Conservation (phyloP, 2,888 invertebrate genomes). For the Petrophora chlorosata region DNA sequence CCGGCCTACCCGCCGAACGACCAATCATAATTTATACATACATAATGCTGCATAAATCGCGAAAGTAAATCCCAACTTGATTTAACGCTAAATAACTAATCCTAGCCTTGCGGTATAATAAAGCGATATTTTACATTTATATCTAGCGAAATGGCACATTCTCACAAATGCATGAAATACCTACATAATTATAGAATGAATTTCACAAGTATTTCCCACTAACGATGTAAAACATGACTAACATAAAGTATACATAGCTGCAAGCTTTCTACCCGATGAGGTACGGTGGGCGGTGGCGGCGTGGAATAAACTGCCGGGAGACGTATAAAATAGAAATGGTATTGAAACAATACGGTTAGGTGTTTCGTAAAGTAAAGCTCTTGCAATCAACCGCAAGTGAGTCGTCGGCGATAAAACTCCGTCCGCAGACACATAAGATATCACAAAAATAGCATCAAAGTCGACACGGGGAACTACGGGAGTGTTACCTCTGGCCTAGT, state of each 20-base stretch:
- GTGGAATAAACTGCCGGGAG: conserved; percentile 13
- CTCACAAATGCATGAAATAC: conserved; percentile 50
- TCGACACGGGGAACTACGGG: conserved; percentile 54
- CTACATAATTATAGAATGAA: conserved; percentile 35
- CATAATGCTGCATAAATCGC: conserved; percentile 65
- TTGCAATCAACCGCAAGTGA: conserved; percentile 57
- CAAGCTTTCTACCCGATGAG: conserved; percentile 24
- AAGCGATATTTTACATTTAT: conserved; percentile 54
- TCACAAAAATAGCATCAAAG: conserved; percentile 76
- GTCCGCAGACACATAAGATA: conserved; percentile 67
- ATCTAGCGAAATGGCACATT: conserved; percentile 52
- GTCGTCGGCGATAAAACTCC: conserved; percentile 60
- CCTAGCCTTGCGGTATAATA: conserved; percentile 52
- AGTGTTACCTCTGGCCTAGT: conserved; percentile 70
- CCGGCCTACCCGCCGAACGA: conserved; percentile 64
- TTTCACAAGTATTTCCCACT: conserved; percentile 45
- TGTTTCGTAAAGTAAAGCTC: conserved; percentile 33
- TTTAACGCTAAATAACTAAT: conserved; percentile 60
- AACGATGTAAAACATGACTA: conserved; percentile 54
- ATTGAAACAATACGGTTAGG: conserved; percentile 26
- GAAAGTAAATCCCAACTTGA: conserved; percentile 60
- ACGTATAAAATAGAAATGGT: conserved; percentile 18
- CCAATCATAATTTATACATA: conserved; percentile 70
- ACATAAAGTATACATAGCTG: conserved; percentile 35
- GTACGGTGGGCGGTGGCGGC: conserved; percentile 1